Base-by-base conservation (phyloP, 2,113 vertebrate genomes). In the Dissostichus mawsoni region DNA sequence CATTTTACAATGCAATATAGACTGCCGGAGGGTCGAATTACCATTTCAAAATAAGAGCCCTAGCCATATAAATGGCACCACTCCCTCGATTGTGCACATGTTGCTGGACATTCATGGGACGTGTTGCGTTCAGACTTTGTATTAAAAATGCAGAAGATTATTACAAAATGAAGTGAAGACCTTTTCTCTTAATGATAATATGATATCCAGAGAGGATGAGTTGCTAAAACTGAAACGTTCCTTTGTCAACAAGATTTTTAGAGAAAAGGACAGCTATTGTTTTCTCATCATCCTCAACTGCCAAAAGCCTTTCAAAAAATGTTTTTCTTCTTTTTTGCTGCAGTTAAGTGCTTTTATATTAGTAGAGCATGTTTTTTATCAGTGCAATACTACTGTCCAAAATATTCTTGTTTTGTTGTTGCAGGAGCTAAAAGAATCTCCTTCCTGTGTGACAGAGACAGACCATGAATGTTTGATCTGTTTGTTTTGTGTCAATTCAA, bases 401-500 rank as follows among this genome's bases (percentile, higher is more conserved):
- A 23, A 29, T 44, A 14, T 61, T 33, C 12, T 71, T 56, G 69
- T 68, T 52, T 8, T 17, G 29, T 5, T 29, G 11, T 25, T 29
- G 29, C 4, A 29, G 29, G 29, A 29, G 29, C 3, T 29, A 7
- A 41, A 41, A 41, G 7, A 41, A 41, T 7, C 1, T 41, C 36
- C 8, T 41, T 41, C 36, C 36, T 41, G 8, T 41, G 36, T 41
- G 36, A 45, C 10, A 3, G 33, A 9, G 20, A 63, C 17, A 29
- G 25, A 65, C 17, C 2, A 29, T 36, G 45, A 36, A 33, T 51
- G 67, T 71, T 58, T 70, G 18, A 64, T 69, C 51, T 9, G 2
- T 76, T 79, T 79, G 50, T 71, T 58, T 68, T 62, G 18, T 17
- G 6, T 10, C 36, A 67, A 25, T 61, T 66, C 57, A 57, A 68